A percentile compares a stretch with the other conserved stretches of the same genome.
Evolutionary conservation across 2,797 vertebrate species (phyloP).

Genomic region (Acestrorhynchus altus): DNA sequence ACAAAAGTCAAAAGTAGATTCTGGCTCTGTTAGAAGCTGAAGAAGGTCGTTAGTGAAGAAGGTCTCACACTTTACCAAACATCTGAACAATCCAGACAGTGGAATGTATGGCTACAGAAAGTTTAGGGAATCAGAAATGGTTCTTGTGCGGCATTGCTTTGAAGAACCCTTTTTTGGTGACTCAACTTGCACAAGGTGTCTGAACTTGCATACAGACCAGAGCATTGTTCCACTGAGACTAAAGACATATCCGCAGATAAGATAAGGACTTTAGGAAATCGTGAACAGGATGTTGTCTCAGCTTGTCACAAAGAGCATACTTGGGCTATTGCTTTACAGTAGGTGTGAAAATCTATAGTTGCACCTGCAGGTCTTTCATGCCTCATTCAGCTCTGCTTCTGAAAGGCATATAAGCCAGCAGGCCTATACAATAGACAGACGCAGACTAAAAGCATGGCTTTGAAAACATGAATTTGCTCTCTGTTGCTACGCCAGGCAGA

Average conservation of each 20-base stretch:
- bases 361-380: slow-evolving; percentile 12
- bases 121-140: too few species aligned
- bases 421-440: slow-evolving; percentile 9
- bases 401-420: neutral
- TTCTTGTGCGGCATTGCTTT: neutral
- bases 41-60: too few species aligned
- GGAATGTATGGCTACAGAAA: too few species aligned
- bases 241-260: slow-evolving; percentile 6
- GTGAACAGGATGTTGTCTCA: slow-evolving; percentile 22
- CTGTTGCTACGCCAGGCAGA: neutral
- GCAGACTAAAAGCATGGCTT: neutral
- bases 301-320: slow-evolving; percentile 6
- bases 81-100: too few species aligned
- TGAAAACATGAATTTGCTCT: neutral
- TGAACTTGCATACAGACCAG: slow-evolving; percentile 27
- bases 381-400: slow-evolving; percentile 2
- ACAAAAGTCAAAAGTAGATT: too few species aligned
- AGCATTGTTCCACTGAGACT: neutral
- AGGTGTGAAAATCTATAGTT: slow-evolving; percentile 19
- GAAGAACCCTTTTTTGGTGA: too few species aligned
- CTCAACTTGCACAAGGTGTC: neutral
- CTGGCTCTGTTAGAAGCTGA: too few species aligned
- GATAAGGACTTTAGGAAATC: neutral
- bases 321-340: neutral
- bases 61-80: too few species aligned